Conservation (phyloP, 92 coral and sea anemone genomes). For the Parazoanthus darwini region DNA sequence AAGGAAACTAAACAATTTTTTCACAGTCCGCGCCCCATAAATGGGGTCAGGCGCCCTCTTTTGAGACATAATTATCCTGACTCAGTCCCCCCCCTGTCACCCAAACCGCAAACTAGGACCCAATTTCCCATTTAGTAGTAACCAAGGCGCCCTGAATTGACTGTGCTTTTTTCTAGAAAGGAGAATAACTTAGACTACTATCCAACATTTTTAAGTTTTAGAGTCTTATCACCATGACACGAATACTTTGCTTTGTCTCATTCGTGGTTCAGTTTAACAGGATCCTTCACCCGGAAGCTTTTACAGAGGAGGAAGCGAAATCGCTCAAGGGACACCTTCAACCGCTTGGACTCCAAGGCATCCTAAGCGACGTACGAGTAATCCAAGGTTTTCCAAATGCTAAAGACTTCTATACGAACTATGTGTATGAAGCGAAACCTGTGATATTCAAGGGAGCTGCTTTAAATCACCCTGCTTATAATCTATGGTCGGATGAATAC, state of each 20-base stretch:
- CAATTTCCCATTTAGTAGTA: too few relatives aligned
- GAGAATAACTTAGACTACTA: too few relatives aligned
- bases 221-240: too few relatives aligned
- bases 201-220: too few relatives aligned
- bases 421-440: conserved; percentile 70
- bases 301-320: conserved; percentile 7
- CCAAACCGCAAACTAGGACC: too few relatives aligned
- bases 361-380: conserved; percentile 45
- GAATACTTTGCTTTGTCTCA: neutral
- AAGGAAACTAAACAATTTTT: too few relatives aligned
- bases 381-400: conserved; percentile 76
- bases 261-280: neutral
- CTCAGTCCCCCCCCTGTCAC: too few relatives aligned
- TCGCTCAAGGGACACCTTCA: conserved; percentile 72
- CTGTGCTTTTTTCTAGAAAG: too few relatives aligned
- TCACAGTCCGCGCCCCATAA: too few relatives aligned
- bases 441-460: conserved; percentile 83
- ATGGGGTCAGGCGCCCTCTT: too few relatives aligned
- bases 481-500: conserved; percentile 81
- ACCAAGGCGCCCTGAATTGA: too few relatives aligned
- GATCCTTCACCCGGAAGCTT: conserved; percentile 2
- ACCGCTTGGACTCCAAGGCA: conserved; percentile 76
- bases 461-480: conserved; percentile 71
- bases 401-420: conserved; percentile 66
- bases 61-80: too few relatives aligned